Base-by-base conservation (phyloP, 2,888 invertebrate species). In the Tetragonula carbonaria region DNA sequence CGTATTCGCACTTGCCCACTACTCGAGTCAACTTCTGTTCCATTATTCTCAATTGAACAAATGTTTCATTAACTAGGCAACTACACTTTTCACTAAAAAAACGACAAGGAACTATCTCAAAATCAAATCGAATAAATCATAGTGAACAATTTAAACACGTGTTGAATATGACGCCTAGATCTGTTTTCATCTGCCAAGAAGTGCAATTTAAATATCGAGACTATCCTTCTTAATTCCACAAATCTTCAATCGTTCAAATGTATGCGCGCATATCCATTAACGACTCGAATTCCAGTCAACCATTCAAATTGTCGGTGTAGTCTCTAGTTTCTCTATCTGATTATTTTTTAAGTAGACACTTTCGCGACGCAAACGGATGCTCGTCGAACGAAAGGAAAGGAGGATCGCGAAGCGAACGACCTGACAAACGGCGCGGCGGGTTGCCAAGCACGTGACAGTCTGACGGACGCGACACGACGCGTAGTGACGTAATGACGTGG, bases 401-500 rank as follows among this genome's bases (percentile, higher is more conserved):
- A 33, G 11, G 62, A 62, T 65, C 16, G 4, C n/a, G 78, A 63
- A 38, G 62, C 57, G 66, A 73, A 75, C 63, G 75, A 72, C 63
- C 62, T 23, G 70, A 33, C 65, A 45, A 77, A 75, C 70, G 78
- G 55, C 33, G 38, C 70, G 78, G 55, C 33, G 33, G 55, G n/a
- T 74, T 78, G 74, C 74, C 80, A 78, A 80, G 87, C 88, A 88
- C 89, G 90, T 89, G 91, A 91, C 86, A 87, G 71, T 74, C 79
- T 88, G 89, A 91, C 88, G 88, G 89, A 84, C 90, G 78, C 72
- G 85, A 78, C 55, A 76, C 16, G 68, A 66, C 57, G 73, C 81
- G 57, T 74, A 55, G 83, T 90, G 90, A 90, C 90, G 90, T 85
- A 90, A 90, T 76, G 84, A 90, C 80, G 88, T 86, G 85, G 86